A percentile compares a stretch with the other conserved stretches of the same genome.
Evolutionary conservation across 2,113 vertebrate genomes (phyloP).

Genomic region (Lophius piscatorius): DNA sequence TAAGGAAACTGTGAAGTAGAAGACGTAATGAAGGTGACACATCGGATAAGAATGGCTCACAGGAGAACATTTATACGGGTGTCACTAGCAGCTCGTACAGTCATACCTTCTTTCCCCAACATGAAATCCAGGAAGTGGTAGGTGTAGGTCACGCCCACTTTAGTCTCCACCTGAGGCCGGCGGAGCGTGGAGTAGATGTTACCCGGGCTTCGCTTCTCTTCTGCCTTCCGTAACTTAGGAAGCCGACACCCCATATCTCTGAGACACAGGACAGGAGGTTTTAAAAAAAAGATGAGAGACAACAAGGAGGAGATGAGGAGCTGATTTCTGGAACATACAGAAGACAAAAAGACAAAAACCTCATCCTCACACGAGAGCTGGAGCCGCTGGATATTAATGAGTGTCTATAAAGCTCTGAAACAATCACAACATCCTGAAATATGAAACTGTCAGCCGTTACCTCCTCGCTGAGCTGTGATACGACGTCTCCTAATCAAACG

Average conservation of each 20-base stretch:
- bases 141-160: constrained; percentile 90
- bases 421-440: constrained; percentile 45
- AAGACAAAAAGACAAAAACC: constrained; percentile 30
- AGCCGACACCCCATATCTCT: constrained; percentile 92
- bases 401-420: constrained; percentile 5
- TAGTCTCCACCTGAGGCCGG: constrained; percentile 94
- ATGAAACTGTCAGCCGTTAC: constrained; percentile 65
- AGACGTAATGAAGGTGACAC: too few relatives aligned
- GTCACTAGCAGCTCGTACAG: too few relatives aligned
- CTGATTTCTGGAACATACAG: constrained; percentile 64
- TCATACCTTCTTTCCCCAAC: constrained; percentile 87
- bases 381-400: constrained; percentile 33
- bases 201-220: constrained; percentile 89
- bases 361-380: constrained; percentile 21
- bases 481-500: constrained; percentile 69
- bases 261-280: constrained; percentile 9
- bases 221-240: constrained; percentile 89
- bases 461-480: constrained; percentile 67
- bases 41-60: background rate
- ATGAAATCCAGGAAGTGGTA: constrained; percentile 95
- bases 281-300: constrained; percentile 5
- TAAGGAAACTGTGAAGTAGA: too few relatives aligned
- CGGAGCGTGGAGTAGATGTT: constrained; percentile 97
- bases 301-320: constrained; percentile 26
- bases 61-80: background rate